phyloP scores from a whole-genome alignment of 2,797 vertebrate genomes.

The Poecile montanus region DNA sequence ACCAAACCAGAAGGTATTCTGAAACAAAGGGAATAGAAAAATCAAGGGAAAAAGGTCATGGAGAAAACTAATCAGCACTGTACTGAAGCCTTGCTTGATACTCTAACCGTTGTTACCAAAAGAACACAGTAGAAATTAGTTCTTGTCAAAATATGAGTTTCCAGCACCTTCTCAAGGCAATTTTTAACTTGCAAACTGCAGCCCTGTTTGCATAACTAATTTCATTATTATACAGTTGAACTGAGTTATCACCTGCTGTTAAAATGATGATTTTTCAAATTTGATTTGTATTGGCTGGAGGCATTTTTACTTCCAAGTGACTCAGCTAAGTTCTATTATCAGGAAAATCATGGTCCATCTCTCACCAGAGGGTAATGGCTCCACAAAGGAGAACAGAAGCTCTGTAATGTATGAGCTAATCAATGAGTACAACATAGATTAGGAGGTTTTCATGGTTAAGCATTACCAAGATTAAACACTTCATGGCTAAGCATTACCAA shows the following conservation, averaged over 20 bases:
- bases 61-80: neutral
- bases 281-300: constrained; percentile 2
- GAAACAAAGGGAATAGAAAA: constrained; percentile 17
- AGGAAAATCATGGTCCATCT: neutral
- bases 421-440: neutral
- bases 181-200: neutral
- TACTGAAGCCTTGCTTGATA: neutral
- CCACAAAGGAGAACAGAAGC: neutral
- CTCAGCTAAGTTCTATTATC: neutral
- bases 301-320: constrained; percentile 5
- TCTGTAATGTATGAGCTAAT: neutral
- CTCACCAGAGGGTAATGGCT: neutral
- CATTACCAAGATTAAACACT: neutral
- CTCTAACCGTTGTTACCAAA: neutral
- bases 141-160: neutral
- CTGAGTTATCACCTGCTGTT: constrained; percentile 13
- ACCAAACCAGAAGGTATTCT: constrained; percentile 98
- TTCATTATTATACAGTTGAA: constrained; percentile 24
- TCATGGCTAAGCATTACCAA: neutral
- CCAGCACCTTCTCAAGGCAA: neutral
- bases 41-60: neutral
- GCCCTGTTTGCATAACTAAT: constrained; percentile 11
- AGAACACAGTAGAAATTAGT: neutral
- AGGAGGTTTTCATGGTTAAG: neutral
- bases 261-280: constrained; percentile 12